phyloP scores from a whole-genome alignment of 2,888 invertebrate species.

The Caradrina kadenii region DNA sequence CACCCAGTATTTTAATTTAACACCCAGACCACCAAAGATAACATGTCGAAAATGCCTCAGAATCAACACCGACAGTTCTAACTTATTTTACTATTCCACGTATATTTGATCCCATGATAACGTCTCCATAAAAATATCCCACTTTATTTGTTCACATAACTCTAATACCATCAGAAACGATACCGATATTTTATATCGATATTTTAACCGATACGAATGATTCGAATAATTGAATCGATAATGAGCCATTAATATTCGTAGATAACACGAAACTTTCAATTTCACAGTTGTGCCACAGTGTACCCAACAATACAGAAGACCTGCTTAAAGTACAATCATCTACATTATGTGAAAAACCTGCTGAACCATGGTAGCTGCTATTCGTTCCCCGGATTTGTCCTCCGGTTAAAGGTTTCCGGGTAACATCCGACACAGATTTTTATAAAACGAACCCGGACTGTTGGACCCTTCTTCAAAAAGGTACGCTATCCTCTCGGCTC shows the following conservation, averaged over 20 bases:
- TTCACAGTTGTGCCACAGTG: constrained; percentile 40
- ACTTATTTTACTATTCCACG: constrained; percentile 32
- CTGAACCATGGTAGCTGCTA: neutral
- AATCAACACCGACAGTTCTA: constrained; percentile 10
- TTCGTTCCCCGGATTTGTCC: constrained; percentile 6
- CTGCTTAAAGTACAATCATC: neutral
- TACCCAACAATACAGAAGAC: neutral
- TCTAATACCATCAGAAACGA: constrained; percentile 50
- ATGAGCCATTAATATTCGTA: constrained; percentile 60
- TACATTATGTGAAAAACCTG: neutral
- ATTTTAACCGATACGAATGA: constrained; percentile 59
- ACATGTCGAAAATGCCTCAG: constrained; percentile 11
- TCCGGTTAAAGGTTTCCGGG: constrained; percentile 22
- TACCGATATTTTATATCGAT: constrained; percentile 55
- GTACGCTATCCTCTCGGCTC: constrained; percentile 21
- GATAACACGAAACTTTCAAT: constrained; percentile 63
- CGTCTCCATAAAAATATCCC: constrained; percentile 56
- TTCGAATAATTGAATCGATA: constrained; percentile 67
- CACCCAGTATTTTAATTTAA: constrained; percentile 32
- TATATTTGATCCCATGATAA: constrained; percentile 42
- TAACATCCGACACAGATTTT: constrained; percentile 32
- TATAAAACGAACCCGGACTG: constrained; percentile 36
- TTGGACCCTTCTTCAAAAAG: constrained; percentile 37
- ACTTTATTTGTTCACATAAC: constrained; percentile 61
- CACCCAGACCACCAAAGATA: constrained; percentile 34